Conservation (phyloP, 2,113 vertebrate species). For the Cygnus atratus region DNA sequence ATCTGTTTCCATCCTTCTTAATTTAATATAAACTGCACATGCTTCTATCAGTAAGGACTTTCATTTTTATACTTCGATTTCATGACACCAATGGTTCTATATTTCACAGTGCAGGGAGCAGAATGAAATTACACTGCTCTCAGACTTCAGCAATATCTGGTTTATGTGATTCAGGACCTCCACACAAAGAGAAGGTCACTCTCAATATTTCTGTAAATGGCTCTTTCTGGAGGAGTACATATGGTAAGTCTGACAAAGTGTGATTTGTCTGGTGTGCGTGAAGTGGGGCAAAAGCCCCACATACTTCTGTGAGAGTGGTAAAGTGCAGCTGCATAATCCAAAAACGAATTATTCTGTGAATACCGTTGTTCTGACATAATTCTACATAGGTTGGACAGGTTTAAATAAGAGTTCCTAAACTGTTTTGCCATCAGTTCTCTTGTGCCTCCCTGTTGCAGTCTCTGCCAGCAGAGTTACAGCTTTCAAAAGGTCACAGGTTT, state of each 20-base stretch:
- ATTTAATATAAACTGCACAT: conserved; percentile 80
- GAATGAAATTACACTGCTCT: conserved; percentile 76
- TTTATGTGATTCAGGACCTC: conserved; percentile 76
- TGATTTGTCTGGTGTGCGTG: conserved; percentile 3
- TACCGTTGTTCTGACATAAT: not conserved
- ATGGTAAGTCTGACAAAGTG: not conserved
- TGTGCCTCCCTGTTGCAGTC: not conserved
- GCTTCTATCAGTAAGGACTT: conserved; percentile 77
- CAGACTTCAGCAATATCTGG: conserved; percentile 76
- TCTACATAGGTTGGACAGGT: not conserved
- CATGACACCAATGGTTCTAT: conserved; percentile 74
- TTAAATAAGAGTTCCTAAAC: not conserved
- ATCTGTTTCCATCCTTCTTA: conserved; percentile 75
- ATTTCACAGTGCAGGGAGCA: conserved; percentile 75
- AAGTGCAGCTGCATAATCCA: not conserved
- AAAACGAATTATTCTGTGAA: not conserved
- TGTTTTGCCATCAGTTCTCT: not conserved
- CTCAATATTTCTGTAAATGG: conserved; percentile 73
- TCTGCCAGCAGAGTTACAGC: not conserved
- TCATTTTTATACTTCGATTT: conserved; percentile 80
- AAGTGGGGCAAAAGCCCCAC: not conserved
- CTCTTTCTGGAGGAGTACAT: conserved; percentile 44
- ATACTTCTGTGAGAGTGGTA: not conserved
- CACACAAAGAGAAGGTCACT: conserved; percentile 73
- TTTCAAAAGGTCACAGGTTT: not conserved